phyloP scores from a whole-genome alignment of 2,888 invertebrate genomes.

The Anorthoa munda region DNA sequence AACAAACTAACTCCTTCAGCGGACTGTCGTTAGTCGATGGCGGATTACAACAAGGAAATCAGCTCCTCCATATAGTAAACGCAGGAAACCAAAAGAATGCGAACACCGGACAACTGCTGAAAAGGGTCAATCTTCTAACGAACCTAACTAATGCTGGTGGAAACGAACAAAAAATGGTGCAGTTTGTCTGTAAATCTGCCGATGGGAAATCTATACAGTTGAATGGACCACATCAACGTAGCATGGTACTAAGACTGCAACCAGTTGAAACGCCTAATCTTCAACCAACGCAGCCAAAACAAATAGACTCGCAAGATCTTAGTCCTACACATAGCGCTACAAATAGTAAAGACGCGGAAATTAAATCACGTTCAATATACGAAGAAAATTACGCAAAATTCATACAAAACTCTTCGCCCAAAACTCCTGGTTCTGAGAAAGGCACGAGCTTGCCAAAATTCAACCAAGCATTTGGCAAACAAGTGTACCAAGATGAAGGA shows the following conservation, averaged over 20 bases:
- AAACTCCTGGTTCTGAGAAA: slow-evolving; percentile 82
- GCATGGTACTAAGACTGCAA: slow-evolving; percentile 88
- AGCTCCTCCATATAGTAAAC: slow-evolving; percentile 88
- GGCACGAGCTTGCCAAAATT: slow-evolving; percentile 93
- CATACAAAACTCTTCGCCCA: slow-evolving; percentile 85
- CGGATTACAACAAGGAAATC: slow-evolving; percentile 86
- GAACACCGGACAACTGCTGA: slow-evolving; percentile 83
- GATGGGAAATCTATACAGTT: slow-evolving; percentile 91
- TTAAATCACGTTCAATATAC: slow-evolving; percentile 89
- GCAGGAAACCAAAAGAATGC: slow-evolving; percentile 84
- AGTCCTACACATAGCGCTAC: slow-evolving; percentile 70
- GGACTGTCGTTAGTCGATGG: slow-evolving; percentile 86
- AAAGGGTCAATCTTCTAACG: slow-evolving; percentile 88
- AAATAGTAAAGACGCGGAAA: slow-evolving; percentile 83
- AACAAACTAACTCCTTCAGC: slow-evolving; percentile 81
- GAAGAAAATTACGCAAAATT: slow-evolving; percentile 91
- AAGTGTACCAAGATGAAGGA: slow-evolving; percentile 90
- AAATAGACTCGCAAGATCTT: slow-evolving; percentile 78
- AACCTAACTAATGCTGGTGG: slow-evolving; percentile 86
- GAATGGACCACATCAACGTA: slow-evolving; percentile 89
- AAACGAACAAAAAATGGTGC: slow-evolving; percentile 90
- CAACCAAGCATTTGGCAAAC: slow-evolving; percentile 95
- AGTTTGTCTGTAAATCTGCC: slow-evolving; percentile 92
- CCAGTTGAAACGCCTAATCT: slow-evolving; percentile 83
- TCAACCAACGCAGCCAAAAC: slow-evolving; percentile 72